phyloP scores from a whole-genome alignment of 2,888 invertebrate species.

The Itoplectis maculator region DNA sequence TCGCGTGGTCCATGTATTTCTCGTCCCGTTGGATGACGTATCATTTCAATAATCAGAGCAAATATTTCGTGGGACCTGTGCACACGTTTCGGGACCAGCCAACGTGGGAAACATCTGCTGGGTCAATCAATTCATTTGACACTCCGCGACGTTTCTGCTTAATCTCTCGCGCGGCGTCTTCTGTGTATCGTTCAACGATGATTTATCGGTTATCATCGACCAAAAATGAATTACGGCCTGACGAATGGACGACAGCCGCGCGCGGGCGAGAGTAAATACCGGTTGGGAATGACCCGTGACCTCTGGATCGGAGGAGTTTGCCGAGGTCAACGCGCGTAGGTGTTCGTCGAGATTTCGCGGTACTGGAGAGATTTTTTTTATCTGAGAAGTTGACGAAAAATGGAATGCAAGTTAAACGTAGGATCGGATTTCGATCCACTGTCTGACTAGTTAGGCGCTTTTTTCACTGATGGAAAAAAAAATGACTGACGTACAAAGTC shows the following conservation, averaged over 20 bases:
- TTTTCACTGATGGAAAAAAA: no score
- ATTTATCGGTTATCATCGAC: background rate
- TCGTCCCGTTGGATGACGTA: conserved; percentile 20
- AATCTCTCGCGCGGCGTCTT: background rate
- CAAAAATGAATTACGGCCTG: background rate
- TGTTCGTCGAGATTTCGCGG: no score
- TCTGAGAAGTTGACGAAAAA: no score
- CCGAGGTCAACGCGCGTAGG: no score
- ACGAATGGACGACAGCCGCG: background rate
- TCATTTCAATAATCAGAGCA: conserved; percentile 49
- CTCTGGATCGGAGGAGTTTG: background rate
- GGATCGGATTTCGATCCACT: no score
- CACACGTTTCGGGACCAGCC: background rate
- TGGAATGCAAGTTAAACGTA: no score
- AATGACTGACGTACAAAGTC: no score
- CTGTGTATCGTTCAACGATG: background rate
- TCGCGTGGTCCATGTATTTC: background rate
- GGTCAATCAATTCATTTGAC: conserved; percentile 32
- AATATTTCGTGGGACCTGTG: conserved; percentile 28
- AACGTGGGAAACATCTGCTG: conserved; percentile 24
- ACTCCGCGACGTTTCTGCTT: conserved; percentile 10
- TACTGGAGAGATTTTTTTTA: no score
- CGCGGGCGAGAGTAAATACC: background rate
- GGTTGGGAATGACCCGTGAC: background rate
- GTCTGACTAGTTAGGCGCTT: no score